These are phyloP conservation scores for Cricetomys ansorgei DNA, from an alignment of 2,113 vertebrate species.

Conservation along the genomic window DNA sequence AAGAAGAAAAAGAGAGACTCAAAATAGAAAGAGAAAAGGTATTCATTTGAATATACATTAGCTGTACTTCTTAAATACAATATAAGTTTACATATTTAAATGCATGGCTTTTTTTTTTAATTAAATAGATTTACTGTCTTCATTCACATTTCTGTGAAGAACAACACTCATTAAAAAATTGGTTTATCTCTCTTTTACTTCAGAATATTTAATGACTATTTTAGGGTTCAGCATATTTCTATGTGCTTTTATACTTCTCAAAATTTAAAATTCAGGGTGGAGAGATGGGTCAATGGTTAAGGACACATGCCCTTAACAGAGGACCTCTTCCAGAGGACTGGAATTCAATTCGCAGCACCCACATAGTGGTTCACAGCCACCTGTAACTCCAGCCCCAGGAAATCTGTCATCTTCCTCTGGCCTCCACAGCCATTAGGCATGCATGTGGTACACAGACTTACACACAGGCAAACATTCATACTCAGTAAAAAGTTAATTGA, in stretches of 20 bases:
- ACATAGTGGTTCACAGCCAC: neutral
- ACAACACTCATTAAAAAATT: neutral
- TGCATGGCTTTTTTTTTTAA: constrained; percentile 36
- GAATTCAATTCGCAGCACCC: neutral
- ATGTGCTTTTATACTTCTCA: neutral
- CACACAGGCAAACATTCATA: neutral
- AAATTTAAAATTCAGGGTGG: neutral
- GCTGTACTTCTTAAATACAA: neutral
- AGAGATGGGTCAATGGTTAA: neutral
- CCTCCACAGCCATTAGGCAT: neutral
- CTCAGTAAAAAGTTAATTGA: neutral
- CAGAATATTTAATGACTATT: constrained; percentile 38
- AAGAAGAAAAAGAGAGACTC: constrained; percentile 94
- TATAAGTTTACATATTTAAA: constrained; percentile 37
- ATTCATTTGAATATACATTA: constrained; percentile 59
- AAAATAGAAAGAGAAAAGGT: constrained; percentile 96
- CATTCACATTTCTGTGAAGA: constrained; percentile 44
- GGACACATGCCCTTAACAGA: too few species aligned
- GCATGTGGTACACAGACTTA: neutral
- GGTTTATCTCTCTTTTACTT: constrained; percentile 6
- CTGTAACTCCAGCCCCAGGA: neutral
- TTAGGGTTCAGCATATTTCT: constrained; percentile 6
- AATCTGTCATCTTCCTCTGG: neutral
- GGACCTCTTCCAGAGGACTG: neutral
- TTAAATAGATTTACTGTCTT: constrained; percentile 47